A percentile compares a stretch with the other conserved stretches of the same genome.
These are phyloP conservation scores for Rhopalosiphum maidis DNA, from an alignment of 1,140 invertebrate genomes.

Conservation along the genomic window DNA sequence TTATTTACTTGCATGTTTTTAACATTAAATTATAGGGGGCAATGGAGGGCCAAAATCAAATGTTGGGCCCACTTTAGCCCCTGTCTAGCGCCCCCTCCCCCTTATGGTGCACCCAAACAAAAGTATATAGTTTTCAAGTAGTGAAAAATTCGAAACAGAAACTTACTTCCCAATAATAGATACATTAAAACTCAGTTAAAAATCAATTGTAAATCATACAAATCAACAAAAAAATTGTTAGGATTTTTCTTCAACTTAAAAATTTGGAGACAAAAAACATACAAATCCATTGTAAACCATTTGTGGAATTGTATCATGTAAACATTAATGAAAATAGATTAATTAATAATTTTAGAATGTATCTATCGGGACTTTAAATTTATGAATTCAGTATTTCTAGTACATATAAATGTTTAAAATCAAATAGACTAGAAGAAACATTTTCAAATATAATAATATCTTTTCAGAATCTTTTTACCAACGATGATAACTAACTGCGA, in stretches of 20 bases:
- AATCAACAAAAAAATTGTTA: background rate
- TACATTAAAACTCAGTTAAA: background rate
- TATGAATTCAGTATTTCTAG: conserved; percentile 28
- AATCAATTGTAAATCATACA: background rate
- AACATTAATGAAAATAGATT: too few relatives aligned
- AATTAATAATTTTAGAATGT: background rate
- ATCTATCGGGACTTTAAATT: background rate
- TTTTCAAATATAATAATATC: conserved; percentile 20
- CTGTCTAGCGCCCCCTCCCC: too few relatives aligned
- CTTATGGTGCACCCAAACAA: background rate
- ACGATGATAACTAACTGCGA: conserved; percentile 12
- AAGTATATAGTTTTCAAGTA: background rate
- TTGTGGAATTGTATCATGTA: background rate
- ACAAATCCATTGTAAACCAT: background rate
- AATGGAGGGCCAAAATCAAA: too few relatives aligned
- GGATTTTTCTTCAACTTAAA: background rate
- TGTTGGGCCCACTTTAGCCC: too few relatives aligned
- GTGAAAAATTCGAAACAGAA: conserved; percentile 17
- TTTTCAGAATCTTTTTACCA: background rate
- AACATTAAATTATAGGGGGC: too few relatives aligned
- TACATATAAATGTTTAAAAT: conserved; percentile 36
- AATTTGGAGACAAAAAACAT: background rate
- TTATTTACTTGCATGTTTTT: too few relatives aligned
- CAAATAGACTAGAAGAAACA: background rate
- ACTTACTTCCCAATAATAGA: background rate